A percentile compares a stretch with the other conserved stretches of the same genome.
Conservation (phyloP, 2,797 vertebrate species). For the Aythya fuligula region DNA sequence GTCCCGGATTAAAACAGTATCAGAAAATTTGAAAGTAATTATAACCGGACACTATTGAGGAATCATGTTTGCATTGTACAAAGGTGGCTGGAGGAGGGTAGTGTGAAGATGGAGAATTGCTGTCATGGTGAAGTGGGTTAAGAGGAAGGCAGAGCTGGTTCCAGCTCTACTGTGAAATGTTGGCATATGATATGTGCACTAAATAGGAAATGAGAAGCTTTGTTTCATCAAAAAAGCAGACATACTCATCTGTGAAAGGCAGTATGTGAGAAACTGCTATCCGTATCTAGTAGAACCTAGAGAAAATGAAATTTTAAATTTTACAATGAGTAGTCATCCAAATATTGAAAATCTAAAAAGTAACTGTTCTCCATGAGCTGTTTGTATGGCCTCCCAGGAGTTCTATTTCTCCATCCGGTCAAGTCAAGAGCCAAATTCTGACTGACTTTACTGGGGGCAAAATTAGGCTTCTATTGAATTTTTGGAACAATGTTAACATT, state of each 20-base stretch:
- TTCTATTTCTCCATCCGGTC: not conserved
- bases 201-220: not conserved
- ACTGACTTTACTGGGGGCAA: conserved; percentile 34
- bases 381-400: not conserved
- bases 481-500: conserved; percentile 27
- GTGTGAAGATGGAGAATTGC: not conserved
- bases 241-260: not conserved
- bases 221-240: not conserved
- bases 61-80: not conserved
- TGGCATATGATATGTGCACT: not conserved
- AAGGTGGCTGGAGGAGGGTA: not conserved
- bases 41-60: not conserved
- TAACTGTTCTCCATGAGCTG: not conserved
- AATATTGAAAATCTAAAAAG: conserved; percentile 19
- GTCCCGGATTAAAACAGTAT: not conserved
- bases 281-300: not conserved
- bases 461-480: conserved; percentile 49
- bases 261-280: not conserved
- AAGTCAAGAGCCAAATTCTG: conserved; percentile 49
- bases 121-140: not conserved
- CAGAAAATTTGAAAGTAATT: not conserved
- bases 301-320: not conserved
- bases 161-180: not conserved
- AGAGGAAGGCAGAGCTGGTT: not conserved
- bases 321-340: not conserved